Base-by-base conservation (phyloP, 2,888 invertebrate species). In the Allophyes oxyacanthae region DNA sequence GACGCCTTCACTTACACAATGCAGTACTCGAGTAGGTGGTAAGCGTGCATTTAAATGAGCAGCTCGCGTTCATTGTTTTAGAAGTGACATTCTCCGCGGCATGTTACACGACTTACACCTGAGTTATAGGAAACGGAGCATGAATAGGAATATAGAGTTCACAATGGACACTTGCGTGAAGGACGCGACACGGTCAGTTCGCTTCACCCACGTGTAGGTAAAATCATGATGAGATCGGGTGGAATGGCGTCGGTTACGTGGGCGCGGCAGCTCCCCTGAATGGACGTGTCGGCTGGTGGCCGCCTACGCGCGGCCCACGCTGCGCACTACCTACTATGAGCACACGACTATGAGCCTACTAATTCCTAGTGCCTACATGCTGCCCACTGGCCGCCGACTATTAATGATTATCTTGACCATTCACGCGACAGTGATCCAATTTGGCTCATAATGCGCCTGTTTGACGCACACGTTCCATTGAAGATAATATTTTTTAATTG, bases 241-340 rank as follows among this genome's bases (percentile, higher is more conserved):
- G 78, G 78, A 79, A 79, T 77, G 81, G 81, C 79, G 72, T 49
- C 60, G 68, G 52, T 68, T 77, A 80, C 74, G 86, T 81, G 85
- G 84, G 79, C 59, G 74, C 50, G 88, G 89, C 79, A 81, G 78
- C 82, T 84, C 85, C 85, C 84, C 88, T 91, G 87, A 91, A 92
- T 91, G 92, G 90, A 81, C 86, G 83, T 79, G 84, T 78, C 83
- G 82, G 81, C 78, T 77, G 77, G 76, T 70, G 80, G 71, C 67
- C 83, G 82, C 89, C 86, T 82, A 85, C 89, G 79, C 85, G 65
- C 75, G 60, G 37, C 76, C 68, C 58, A 65, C 81, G 71, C 63
- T 28, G 37, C 38, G 54, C 61, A 57, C 77, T 72, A 66, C 81
- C 77, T 74, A 78, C 82, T 77, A 73, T 65, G 70, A 61, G 53